Evolutionary conservation across 2,888 invertebrate genomes (phyloP), one percentile per base, ranked within the genome.

Genomic region (Xylophagus ater): DNA sequence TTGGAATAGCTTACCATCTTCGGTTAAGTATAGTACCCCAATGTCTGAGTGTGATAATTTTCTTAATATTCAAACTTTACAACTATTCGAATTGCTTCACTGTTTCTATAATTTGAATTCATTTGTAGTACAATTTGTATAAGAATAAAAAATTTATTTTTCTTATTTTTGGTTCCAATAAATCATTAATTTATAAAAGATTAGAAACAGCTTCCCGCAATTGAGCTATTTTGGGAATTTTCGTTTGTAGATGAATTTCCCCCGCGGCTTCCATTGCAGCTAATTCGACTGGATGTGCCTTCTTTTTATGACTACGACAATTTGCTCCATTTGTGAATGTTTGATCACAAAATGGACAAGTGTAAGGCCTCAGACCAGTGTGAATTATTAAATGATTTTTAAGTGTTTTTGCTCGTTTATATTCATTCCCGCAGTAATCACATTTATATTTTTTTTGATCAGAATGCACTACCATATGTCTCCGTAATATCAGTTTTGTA

Each of bases 401-500:
- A 1, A 63, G 44, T 1, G 65, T 58, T 39, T 64, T 64, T 7
- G 59, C 54, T 3, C 64, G 53, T 34, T 64, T 64, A 39, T 60
- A 64, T 8, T 56, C 55, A 4, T 56, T 55, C 4, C 53, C 56
- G 32, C 62, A 62, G 7, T 56, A 59, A 41, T 60, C 54, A 40
- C 62, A 62, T 43, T 62, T 62, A 30, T 50, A 58, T 33, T 56
- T 55, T 24, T 59, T 59, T 8, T 51, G 51, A 41, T 63, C 58
- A 6, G 59, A 57, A 43, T 62, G 62, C 0, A 61, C 59, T n/a
- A 60, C 44, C 41, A 66, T 58, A 46, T 68, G 68, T 58, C 64
- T 66, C 26, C 62, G 55, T 3, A 68, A 53, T 0, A 68, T 68
- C 12, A 67, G 55, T 3, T 64, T 55, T 2, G 68, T 68, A 33